These are phyloP conservation scores for Psilopogon haemacephalus DNA, from an alignment of 2,113 vertebrate genomes.

Conservation along the genomic window DNA sequence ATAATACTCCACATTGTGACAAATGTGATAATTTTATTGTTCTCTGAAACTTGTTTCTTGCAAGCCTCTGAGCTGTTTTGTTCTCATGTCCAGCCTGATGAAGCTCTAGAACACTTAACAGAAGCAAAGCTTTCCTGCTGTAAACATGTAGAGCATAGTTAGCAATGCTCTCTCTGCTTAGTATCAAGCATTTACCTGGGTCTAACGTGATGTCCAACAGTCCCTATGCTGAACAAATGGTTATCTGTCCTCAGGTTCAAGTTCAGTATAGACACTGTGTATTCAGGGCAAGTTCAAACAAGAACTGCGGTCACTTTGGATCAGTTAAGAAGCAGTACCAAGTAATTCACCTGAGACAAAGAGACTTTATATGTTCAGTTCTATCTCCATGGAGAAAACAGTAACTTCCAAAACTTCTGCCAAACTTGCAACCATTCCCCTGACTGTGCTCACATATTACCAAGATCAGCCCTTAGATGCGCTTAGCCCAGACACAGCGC, in stretches of 20 bases:
- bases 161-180: accelerated
- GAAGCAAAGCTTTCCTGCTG: not conserved
- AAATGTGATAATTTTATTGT: not conserved
- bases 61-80: not conserved
- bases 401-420: not conserved
- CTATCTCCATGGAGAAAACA: not conserved
- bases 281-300: not conserved
- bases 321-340: not conserved
- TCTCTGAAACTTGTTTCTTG: not conserved
- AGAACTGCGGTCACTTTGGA: not conserved
- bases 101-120: not conserved
- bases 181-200: not conserved
- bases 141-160: accelerated
- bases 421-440: not conserved
- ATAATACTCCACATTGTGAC: not conserved
- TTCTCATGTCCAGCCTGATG: not conserved
- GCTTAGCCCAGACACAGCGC: not conserved
- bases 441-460: not conserved
- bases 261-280: not conserved
- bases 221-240: not conserved
- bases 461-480: not conserved
- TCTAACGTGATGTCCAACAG: not conserved
- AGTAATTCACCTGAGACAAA: not conserved
- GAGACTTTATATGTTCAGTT: not conserved
- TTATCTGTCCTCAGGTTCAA: not conserved